These are phyloP conservation scores for Heliconius himera DNA, from an alignment of 1,140 invertebrate species.

Conservation along the genomic window DNA sequence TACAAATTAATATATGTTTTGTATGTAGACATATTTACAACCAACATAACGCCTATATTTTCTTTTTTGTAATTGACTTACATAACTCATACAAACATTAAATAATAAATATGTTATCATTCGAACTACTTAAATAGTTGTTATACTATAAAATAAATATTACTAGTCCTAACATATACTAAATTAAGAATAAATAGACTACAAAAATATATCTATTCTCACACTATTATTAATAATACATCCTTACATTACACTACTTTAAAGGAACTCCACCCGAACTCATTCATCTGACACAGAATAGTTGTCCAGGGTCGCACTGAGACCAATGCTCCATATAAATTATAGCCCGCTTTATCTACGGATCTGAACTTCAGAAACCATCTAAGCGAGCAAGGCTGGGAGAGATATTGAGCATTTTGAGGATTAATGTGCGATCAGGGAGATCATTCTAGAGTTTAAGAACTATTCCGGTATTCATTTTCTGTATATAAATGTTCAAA, in stretches of 20 bases:
- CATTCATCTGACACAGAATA: conserved; percentile 41
- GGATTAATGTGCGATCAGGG: conserved; percentile 52
- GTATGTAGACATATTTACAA: no score
- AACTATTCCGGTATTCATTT: conserved; percentile 7
- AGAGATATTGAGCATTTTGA: conserved; percentile 54
- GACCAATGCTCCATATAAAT: conserved; percentile 46
- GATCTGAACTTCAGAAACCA: conserved; percentile 52
- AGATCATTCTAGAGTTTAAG: conserved; percentile 9
- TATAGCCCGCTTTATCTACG: conserved; percentile 50
- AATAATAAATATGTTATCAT: no score
- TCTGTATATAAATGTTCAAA: conserved; percentile 4
- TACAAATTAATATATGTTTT: no score
- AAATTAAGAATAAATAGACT: no score
- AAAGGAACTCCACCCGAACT: conserved; percentile 24
- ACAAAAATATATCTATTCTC: no score
- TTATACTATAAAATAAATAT: no score
- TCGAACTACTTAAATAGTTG: no score
- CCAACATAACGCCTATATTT: no score
- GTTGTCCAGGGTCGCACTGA: conserved; percentile 40
- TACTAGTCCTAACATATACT: no score
- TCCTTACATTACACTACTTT: neutral
- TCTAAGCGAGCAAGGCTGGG: conserved; percentile 42
- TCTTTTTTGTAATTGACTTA: no score
- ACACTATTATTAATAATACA: neutral
- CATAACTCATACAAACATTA: no score